Percentiles rank a stretch among this genome's conserved stretches.
These are phyloP conservation scores for Corynorhinus townsendii DNA, from an alignment of 2,113 vertebrate species.

Conservation along the genomic window DNA sequence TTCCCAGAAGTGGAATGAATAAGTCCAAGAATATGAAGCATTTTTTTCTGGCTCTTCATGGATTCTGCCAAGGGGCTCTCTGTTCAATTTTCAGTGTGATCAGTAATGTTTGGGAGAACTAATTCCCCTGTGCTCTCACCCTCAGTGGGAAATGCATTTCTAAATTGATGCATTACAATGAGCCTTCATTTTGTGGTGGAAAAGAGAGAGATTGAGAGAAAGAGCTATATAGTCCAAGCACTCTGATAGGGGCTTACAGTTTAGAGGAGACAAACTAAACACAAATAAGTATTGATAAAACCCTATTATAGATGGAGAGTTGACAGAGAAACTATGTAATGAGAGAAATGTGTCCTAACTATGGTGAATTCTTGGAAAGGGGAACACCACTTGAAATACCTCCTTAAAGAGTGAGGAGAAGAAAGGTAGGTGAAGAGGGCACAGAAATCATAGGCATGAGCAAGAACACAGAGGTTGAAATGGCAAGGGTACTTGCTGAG, in stretches of 20 bases:
- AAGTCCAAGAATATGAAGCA: conserved; percentile 7
- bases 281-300: neutral
- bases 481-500: neutral
- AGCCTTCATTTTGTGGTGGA: neutral
- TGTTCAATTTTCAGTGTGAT: neutral
- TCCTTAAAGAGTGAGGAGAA: neutral
- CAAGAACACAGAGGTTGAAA: neutral
- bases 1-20: conserved; percentile 43
- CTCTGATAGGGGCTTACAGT: neutral
- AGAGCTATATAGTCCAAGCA: neutral
- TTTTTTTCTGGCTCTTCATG: neutral
- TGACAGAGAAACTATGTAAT: neutral
- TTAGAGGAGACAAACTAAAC: neutral
- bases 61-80: conserved; percentile 40
- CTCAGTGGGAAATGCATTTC: conserved; percentile 11
- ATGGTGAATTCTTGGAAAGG: neutral
- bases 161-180: neutral
- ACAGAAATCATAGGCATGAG: neutral
- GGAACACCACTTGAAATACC: neutral
- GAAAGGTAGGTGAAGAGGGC: neutral
- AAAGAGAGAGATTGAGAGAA: neutral
- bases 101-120: neutral
- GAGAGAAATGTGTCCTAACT: neutral
- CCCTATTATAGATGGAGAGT: neutral
- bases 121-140: neutral